phyloP scores from a whole-genome alignment of 2,888 invertebrate genomes.

The Balanococcus diminutus region DNA sequence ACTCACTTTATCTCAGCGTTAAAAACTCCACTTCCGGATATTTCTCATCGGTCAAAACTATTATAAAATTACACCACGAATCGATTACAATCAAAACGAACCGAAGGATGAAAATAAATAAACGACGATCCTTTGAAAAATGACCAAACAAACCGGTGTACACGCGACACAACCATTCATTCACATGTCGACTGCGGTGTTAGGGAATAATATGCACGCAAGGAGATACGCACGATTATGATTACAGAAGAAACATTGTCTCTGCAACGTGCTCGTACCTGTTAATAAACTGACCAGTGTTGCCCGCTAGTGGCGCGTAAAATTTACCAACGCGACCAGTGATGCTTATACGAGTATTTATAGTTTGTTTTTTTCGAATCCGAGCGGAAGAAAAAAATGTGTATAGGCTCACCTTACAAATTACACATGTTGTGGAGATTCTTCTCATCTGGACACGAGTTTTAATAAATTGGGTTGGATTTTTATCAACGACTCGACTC shows the following conservation, averaged over 20 bases:
- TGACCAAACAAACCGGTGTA: conserved; percentile 2
- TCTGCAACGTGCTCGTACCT: background rate
- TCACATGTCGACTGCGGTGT: background rate
- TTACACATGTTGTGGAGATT: background rate
- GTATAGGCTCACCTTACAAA: too few relatives aligned
- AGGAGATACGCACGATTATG: background rate
- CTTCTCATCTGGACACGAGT: too few relatives aligned
- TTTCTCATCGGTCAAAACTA: too few relatives aligned
- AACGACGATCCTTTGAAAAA: background rate
- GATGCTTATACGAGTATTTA: too few relatives aligned
- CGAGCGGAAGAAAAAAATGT: too few relatives aligned
- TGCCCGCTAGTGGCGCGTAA: background rate
- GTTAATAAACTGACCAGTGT: background rate
- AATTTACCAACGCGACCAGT: too few relatives aligned
- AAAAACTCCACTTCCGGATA: too few relatives aligned
- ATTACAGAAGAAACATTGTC: conserved; percentile 28
- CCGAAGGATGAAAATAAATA: too few relatives aligned
- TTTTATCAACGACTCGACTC: background rate
- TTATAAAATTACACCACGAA: too few relatives aligned
- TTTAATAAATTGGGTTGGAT: background rate
- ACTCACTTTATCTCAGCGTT: too few relatives aligned
- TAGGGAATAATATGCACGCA: conserved; percentile 24
- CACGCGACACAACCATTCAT: conserved; percentile 16
- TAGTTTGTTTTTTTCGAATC: too few relatives aligned
- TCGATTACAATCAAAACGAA: too few relatives aligned